Percentiles rank a stretch among this genome's conserved stretches.
These are phyloP conservation scores for Acrobeloides nanus DNA, from an alignment of 2,888 invertebrate species.

Conservation along the genomic window DNA sequence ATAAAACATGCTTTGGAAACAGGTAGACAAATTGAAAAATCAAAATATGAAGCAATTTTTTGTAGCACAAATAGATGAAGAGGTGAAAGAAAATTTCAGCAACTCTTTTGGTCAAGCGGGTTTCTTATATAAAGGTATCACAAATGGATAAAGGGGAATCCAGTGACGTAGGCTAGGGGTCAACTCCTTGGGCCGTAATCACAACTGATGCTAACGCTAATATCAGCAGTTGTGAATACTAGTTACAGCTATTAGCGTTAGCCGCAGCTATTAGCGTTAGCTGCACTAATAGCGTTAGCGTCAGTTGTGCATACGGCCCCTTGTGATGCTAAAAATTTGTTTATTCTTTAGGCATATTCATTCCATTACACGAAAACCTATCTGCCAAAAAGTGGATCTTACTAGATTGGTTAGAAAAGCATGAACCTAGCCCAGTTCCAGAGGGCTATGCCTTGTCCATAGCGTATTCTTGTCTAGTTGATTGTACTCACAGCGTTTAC, in stretches of 20 bases:
- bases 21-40: not conserved
- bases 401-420: conserved; percentile 88
- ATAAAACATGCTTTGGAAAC: conserved; percentile 13
- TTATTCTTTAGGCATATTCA: conserved; percentile 21
- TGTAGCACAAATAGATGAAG: conserved; percentile 8
- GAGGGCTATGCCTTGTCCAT: conserved; percentile 95
- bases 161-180: no score
- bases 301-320: no score
- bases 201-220: no score
- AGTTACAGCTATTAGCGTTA: no score
- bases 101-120: conserved; percentile 23
- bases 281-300: no score
- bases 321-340: no score
- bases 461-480: conserved; percentile 84
- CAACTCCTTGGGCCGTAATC: no score
- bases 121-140: conserved; percentile 27
- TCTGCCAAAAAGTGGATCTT: conserved; percentile 24
- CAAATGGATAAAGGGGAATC: not conserved
- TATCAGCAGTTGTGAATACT: no score
- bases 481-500: conserved; percentile 67
- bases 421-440: conserved; percentile 84
- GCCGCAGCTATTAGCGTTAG: no score
- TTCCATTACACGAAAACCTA: conserved; percentile 28
- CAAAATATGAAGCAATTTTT: conserved; percentile 1
- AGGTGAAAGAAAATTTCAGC: conserved; percentile 6